Conservation (phyloP, 2,888 invertebrate species). For the Antheraea yamamai region DNA sequence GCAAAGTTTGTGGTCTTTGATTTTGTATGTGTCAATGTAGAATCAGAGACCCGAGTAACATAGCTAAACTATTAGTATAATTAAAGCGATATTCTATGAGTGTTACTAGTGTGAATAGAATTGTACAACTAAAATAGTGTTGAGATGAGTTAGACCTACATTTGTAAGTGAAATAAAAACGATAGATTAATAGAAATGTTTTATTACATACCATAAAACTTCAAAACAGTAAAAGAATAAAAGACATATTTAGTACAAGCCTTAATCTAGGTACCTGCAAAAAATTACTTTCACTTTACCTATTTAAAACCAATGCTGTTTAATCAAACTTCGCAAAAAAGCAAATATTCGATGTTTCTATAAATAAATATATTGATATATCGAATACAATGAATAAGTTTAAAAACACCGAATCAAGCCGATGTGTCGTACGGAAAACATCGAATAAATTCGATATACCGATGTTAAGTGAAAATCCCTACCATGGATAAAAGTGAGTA, state of each 20-base stretch:
- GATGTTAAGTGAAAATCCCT: too few species aligned
- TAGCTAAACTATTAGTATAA: constrained; percentile 6
- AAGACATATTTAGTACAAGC: background rate
- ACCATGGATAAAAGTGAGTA: too few species aligned
- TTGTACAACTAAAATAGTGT: background rate
- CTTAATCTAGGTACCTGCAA: background rate
- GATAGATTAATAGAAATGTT: constrained; percentile 17
- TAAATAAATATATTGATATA: too few species aligned
- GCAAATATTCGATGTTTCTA: too few species aligned
- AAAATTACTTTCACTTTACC: background rate
- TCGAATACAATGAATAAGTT: too few species aligned
- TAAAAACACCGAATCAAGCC: too few species aligned
- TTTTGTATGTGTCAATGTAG: constrained; percentile 14
- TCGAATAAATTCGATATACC: too few species aligned
- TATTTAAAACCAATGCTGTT: background rate
- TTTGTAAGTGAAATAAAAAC: constrained; percentile 8
- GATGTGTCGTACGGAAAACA: too few species aligned
- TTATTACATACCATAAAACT: constrained; percentile 6
- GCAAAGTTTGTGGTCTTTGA: constrained; percentile 13
- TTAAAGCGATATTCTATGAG: constrained; percentile 13
- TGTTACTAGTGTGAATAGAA: constrained; percentile 7
- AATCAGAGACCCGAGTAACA: constrained; percentile 14
- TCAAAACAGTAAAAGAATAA: background rate
- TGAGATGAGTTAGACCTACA: constrained; percentile 1
- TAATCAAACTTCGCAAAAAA: too few species aligned